Percentiles rank a stretch among this genome's conserved stretches.
These are phyloP conservation scores for Heliconius sara DNA, from an alignment of 2,888 invertebrate species.

Conservation along the genomic window DNA sequence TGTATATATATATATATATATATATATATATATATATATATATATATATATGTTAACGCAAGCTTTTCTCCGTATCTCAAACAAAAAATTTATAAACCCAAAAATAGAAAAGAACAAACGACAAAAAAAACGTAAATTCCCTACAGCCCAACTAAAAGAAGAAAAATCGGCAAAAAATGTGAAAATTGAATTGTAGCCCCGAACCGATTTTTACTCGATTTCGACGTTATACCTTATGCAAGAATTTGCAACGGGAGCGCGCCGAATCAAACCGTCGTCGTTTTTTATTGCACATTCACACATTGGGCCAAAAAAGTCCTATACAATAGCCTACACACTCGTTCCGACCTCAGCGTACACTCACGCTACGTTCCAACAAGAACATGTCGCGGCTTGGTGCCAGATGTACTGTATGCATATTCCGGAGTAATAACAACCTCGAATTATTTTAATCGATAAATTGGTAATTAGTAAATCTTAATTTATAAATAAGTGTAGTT, in stretches of 20 bases:
- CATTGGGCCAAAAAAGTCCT: slow-evolving; percentile 5
- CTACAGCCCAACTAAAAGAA: background rate
- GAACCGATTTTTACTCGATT: slow-evolving; percentile 20
- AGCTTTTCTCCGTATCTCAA: background rate
- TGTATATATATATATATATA: background rate
- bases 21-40: background rate
- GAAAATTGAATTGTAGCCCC: slow-evolving; percentile 7
- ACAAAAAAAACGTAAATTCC: background rate
- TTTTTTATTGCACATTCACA: slow-evolving; percentile 35
- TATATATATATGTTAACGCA: background rate
- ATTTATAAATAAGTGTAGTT: no score
- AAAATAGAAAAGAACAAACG: background rate
- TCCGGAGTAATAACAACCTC: background rate
- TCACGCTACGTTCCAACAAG: slow-evolving; percentile 16
- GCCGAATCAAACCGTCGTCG: slow-evolving; percentile 20
- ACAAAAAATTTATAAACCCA: background rate
- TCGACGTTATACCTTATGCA: slow-evolving; percentile 24
- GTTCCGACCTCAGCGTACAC: slow-evolving; percentile 5
- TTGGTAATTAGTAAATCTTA: background rate
- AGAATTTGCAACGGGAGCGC: slow-evolving; percentile 20
- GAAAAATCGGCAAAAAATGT: background rate
- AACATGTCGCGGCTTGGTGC: slow-evolving; percentile 14
- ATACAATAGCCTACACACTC: slow-evolving; percentile 1
- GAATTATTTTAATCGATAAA: background rate
- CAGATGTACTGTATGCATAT: slow-evolving; percentile 14